Percentiles rank a stretch among this genome's conserved stretches.
phyloP scores from a whole-genome alignment of 2,888 invertebrate genomes.

The Seira sanloemensis region DNA sequence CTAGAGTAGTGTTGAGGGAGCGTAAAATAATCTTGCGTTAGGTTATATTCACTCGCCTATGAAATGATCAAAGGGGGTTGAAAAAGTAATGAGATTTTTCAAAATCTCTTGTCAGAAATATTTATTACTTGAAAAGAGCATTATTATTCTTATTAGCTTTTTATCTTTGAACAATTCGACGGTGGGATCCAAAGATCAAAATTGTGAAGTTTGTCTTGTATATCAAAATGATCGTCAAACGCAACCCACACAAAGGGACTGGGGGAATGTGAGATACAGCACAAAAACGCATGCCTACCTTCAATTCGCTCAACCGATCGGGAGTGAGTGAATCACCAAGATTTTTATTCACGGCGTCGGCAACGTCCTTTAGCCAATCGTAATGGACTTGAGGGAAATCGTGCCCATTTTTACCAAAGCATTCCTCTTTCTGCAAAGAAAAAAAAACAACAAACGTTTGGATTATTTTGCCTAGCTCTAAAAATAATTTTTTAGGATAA shows the following conservation, averaged over 20 bases:
- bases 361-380: slow-evolving; percentile 78
- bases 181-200: too few relatives aligned
- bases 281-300: slow-evolving; percentile 76
- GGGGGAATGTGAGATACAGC: slow-evolving; percentile 29
- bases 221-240: too few relatives aligned
- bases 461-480: background rate
- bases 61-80: too few relatives aligned
- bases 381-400: slow-evolving; percentile 77
- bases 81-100: too few relatives aligned
- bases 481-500: background rate
- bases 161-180: too few relatives aligned
- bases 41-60: too few relatives aligned
- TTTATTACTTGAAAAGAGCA: too few relatives aligned
- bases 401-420: slow-evolving; percentile 74
- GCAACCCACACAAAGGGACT: background rate
- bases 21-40: too few relatives aligned
- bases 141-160: too few relatives aligned
- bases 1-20: too few relatives aligned
- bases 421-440: slow-evolving; percentile 70
- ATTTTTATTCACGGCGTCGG: slow-evolving; percentile 77
- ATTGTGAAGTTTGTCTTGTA: too few relatives aligned
- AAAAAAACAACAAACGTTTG: slow-evolving; percentile 22
- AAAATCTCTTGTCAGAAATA: too few relatives aligned
- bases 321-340: slow-evolving; percentile 75
- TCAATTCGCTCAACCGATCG: slow-evolving; percentile 76